Percentiles rank a stretch among this genome's conserved stretches.
phyloP scores from a whole-genome alignment of 2,888 invertebrate genomes.

The Clivina fossor region DNA sequence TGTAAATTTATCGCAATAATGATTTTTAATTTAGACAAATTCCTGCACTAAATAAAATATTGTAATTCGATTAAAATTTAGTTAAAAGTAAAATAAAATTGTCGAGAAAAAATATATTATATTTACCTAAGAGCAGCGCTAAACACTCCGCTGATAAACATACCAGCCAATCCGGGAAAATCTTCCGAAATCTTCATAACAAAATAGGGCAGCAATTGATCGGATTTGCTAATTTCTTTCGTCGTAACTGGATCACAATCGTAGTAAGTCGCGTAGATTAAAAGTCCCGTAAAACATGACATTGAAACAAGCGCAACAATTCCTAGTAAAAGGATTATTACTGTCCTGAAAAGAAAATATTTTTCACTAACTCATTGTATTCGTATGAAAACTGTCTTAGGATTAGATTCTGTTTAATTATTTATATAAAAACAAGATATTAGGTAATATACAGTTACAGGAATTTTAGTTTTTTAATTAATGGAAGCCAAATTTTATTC shows the following conservation, averaged over 20 bases:
- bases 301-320: slow-evolving; percentile 73
- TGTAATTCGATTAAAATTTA: slow-evolving; percentile 16
- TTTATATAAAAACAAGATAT: no score
- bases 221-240: slow-evolving; percentile 67
- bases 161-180: slow-evolving; percentile 78
- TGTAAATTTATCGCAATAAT: no score
- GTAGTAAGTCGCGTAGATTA: slow-evolving; percentile 83
- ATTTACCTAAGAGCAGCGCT: slow-evolving; percentile 80
- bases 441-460: no score
- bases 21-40: no score
- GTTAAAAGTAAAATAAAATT: slow-evolving; percentile 1
- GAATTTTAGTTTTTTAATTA: no score
- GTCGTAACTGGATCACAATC: slow-evolving; percentile 83
- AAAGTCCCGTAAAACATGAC: slow-evolving; percentile 81
- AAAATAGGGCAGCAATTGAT: slow-evolving; percentile 77
- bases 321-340: slow-evolving; percentile 76
- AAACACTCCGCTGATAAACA: slow-evolving; percentile 84
- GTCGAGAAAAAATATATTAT: background rate
- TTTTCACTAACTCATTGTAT: no score
- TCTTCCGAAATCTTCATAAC: slow-evolving; percentile 77
- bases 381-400: no score
- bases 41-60: no score
- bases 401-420: no score
- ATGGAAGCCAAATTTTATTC: no score
- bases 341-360: slow-evolving; percentile 60